These are phyloP conservation scores for Remorina albescens DNA, from an alignment of 2,797 vertebrate genomes.

Conservation along the genomic window DNA sequence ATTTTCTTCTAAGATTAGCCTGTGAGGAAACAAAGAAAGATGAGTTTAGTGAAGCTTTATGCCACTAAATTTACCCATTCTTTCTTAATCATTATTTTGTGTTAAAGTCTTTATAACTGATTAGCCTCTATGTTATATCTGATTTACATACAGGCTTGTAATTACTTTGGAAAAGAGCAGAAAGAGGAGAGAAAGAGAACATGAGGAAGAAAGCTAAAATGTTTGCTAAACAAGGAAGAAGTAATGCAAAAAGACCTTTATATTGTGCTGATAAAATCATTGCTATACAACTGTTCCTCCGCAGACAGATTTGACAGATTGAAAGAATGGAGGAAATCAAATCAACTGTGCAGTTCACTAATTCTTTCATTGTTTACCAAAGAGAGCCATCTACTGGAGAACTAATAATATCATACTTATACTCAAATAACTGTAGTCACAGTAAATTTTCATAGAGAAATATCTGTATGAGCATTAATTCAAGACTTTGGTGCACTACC, in stretches of 20 bases:
- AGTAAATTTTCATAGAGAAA: conserved; percentile 8
- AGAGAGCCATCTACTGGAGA: conserved; percentile 78
- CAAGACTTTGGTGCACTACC: background rate
- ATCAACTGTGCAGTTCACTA: background rate
- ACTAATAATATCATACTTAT: conserved; percentile 17
- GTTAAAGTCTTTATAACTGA: conserved; percentile 31
- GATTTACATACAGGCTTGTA: conserved; percentile 34
- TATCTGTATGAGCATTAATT: background rate
- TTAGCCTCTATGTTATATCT: too few relatives aligned
- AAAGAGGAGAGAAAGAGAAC: background rate
- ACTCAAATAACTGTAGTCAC: conserved; percentile 4
- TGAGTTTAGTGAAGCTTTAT: conserved; percentile 71
- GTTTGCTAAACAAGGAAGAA: background rate
- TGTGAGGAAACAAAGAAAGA: conserved; percentile 66
- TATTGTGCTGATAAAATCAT: conserved; percentile 8
- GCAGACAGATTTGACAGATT: conserved; percentile 1
- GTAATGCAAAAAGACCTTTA: background rate
- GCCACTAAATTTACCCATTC: conserved; percentile 55
- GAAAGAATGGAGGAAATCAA: conserved; percentile 1
- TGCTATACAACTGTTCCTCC: conserved; percentile 7
- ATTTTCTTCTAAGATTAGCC: conserved; percentile 80
- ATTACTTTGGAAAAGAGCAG: conserved; percentile 27
- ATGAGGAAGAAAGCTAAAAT: background rate
- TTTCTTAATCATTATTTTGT: conserved; percentile 37
- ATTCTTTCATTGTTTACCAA: conserved; percentile 61